Evolutionary conservation across 2,888 invertebrate genomes (phyloP).

Genomic region (Carpatolechia fugitivella): DNA sequence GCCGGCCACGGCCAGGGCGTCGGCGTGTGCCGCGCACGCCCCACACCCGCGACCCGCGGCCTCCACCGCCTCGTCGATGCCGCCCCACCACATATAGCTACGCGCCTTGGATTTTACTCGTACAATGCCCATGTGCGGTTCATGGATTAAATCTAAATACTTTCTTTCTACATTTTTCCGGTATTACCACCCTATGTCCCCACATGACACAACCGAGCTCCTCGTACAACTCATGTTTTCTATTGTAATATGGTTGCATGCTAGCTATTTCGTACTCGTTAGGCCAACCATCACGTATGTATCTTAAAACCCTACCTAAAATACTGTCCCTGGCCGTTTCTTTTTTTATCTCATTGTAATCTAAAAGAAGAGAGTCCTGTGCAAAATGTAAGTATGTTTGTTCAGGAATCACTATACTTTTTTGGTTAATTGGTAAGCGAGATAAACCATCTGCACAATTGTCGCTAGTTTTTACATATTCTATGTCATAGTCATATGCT

Average conservation of each 20-base stretch:
- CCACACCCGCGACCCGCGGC: conserved; percentile 17
- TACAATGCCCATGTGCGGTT: conserved; percentile 15
- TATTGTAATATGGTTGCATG: conserved; percentile 15
- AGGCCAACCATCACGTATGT: conserved; percentile 14
- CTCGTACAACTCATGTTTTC: conserved; percentile 9
- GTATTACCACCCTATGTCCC: conserved; percentile 10
- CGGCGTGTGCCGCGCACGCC: conserved; percentile 14
- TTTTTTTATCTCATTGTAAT: neutral
- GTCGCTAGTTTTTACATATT: conserved; percentile 13
- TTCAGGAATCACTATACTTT: neutral
- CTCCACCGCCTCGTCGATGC: conserved; percentile 16
- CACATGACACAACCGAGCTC: conserved; percentile 17
- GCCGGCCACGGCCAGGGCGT: conserved; percentile 11
- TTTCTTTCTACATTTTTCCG: neutral
- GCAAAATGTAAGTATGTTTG: conserved; percentile 17
- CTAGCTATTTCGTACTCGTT: neutral
- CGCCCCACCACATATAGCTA: conserved; percentile 10
- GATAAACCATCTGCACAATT: conserved; percentile 17
- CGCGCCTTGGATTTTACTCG: conserved; percentile 10
- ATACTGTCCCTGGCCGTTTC: neutral
- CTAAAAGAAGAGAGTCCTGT: conserved; percentile 4
- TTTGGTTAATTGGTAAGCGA: neutral
- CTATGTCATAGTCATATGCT: conserved; percentile 12
- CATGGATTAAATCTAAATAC: conserved; percentile 9
- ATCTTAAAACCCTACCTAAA: neutral